Conservation (phyloP, 1,140 invertebrate species). For the Periplaneta americana region DNA sequence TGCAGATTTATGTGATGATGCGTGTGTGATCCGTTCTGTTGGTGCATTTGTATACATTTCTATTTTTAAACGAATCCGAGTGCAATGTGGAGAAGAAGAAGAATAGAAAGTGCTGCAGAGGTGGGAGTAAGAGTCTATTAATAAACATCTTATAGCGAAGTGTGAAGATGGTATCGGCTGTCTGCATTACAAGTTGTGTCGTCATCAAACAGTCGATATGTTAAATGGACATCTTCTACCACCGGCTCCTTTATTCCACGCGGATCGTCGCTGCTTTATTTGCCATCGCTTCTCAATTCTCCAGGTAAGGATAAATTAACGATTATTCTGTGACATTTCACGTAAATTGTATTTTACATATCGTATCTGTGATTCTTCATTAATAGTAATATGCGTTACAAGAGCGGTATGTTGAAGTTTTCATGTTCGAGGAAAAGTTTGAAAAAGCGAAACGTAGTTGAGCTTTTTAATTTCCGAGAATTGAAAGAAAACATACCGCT, state of each 20-base stretch:
- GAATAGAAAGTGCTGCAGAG: no score
- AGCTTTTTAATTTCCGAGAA: no score
- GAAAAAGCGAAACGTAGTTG: no score
- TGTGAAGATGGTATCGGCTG: neutral
- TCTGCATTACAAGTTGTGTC: neutral
- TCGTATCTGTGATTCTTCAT: no score
- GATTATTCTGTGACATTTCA: no score
- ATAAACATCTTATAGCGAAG: neutral
- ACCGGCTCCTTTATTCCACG: constrained; percentile 8
- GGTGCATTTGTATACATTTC: neutral
- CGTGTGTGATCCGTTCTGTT: neutral
- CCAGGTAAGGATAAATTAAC: constrained; percentile 8
- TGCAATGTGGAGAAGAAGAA: neutral
- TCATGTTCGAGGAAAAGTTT: no score
- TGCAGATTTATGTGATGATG: neutral
- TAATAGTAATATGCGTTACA: no score
- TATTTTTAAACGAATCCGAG: neutral
- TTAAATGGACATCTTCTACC: neutral
- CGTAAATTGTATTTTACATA: no score
- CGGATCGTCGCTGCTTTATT: constrained; percentile 15
- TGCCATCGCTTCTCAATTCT: constrained; percentile 16
- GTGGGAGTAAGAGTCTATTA: neutral
- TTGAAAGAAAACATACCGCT: no score
- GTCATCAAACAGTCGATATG: neutral
- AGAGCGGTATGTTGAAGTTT: no score